Evolutionary conservation across 2,113 vertebrate genomes (phyloP).

Genomic region (Geococcyx californianus): DNA sequence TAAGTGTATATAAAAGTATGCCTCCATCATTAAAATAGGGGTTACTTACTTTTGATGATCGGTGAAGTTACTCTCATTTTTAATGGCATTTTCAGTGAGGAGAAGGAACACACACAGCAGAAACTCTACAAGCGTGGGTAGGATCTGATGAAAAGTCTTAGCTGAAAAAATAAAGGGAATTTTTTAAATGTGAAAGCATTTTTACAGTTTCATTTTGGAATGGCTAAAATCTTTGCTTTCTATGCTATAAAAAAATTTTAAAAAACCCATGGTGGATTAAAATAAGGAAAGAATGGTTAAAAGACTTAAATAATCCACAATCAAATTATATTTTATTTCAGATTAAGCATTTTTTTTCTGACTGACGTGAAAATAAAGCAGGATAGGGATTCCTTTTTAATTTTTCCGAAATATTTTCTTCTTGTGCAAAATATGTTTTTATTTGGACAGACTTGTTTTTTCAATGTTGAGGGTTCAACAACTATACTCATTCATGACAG

Average conservation of each 20-base stretch:
- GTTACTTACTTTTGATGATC: neutral
- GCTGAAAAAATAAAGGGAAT: neutral
- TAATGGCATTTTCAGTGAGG: neutral
- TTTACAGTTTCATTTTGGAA: neutral
- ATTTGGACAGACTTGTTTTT: neutral
- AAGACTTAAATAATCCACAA: neutral
- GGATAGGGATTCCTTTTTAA: neutral
- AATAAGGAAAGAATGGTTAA: neutral
- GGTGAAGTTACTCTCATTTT: neutral
- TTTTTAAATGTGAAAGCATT: neutral
- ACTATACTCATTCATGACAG: neutral
- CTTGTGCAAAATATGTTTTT: neutral
- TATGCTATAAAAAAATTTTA: too few species aligned
- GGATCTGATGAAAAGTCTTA: neutral
- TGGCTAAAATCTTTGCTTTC: neutral
- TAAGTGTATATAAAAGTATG: neutral
- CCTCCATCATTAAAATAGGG: neutral
- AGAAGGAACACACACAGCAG: neutral
- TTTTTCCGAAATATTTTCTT: conserved; percentile 3
- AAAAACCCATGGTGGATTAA: neutral
- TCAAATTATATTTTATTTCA: neutral
- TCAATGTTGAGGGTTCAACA: neutral
- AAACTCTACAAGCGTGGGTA: neutral
- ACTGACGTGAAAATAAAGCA: neutral
- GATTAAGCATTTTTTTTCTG: neutral